Percentiles rank a stretch among this genome's conserved stretches.
Conservation (phyloP, 2,113 vertebrate genomes). For the Sorex fumeus region DNA sequence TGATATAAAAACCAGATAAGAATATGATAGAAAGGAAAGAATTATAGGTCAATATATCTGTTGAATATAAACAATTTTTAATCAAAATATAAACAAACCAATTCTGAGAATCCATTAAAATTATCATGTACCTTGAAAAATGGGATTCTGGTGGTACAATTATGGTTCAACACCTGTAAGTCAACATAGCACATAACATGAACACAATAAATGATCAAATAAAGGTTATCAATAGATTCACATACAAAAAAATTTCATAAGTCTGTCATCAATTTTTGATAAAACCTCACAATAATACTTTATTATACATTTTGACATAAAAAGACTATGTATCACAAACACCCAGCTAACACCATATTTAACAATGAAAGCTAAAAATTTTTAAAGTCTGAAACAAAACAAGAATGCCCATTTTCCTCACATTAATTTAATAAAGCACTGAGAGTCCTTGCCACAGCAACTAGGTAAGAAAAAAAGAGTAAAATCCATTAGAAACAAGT, state of each 20-base stretch:
- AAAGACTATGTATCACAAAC: background rate
- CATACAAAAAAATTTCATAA: background rate
- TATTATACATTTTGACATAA: background rate
- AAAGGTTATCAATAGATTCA: background rate
- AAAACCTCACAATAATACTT: background rate
- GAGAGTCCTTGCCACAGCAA: background rate
- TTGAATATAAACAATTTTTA: background rate
- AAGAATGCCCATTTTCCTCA: background rate
- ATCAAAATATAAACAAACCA: background rate
- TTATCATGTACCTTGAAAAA: background rate
- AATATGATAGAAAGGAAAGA: background rate
- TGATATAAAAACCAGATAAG: background rate
- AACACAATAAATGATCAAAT: background rate
- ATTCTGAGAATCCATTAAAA: background rate
- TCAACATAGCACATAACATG: background rate
- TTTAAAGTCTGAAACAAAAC: background rate
- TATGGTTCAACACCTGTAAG: background rate
- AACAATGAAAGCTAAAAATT: background rate
- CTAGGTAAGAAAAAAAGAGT: background rate
- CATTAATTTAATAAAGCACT: background rate
- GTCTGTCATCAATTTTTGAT: background rate
- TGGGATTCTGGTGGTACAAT: background rate
- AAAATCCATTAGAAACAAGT: background rate
- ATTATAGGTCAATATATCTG: background rate
- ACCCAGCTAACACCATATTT: background rate